Evolutionary conservation across 2,888 invertebrate species (phyloP), one percentile per base, ranked within the genome.

Genomic region (Parelbella ahira): DNA sequence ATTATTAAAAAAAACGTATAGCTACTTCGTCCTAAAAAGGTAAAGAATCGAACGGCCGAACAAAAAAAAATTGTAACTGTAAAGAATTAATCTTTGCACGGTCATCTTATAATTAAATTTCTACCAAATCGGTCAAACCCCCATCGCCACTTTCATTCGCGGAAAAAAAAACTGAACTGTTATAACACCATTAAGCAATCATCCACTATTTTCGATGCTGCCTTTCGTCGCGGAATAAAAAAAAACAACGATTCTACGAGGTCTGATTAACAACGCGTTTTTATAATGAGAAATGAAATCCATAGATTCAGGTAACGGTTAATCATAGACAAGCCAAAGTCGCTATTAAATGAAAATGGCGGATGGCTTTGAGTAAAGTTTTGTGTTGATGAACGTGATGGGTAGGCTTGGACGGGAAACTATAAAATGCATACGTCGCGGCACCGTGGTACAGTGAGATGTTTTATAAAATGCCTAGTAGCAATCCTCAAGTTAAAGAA

Each of bases 391-490:
- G 41, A 34, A 34, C 41, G 33, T 34, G 33, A 41, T 34, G 41
- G 32, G 33, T 28, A 41, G 24, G 41, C 41, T 34, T 8, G 33
- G 29, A 44, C 44, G 78, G 77, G 81, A 84, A 83, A 81, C 82
- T 79, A 82, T 82, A 82, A 82, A 83, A 80, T 76, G 67, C 72
- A 65, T 41, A 28, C 10, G 41, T 21, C 19, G 21, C 28, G 3
- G 33, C n/a, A n/a, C n/a, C n/a, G n/a, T n/a, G n/a, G n/a, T n/a
- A n/a, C n/a, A n/a, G n/a, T n/a, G n/a, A n/a, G n/a, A n/a, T n/a
- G n/a, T n/a, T n/a, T n/a, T n/a, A n/a, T n/a, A n/a, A n/a, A n/a
- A n/a, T n/a, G n/a, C n/a, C n/a, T n/a, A n/a, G n/a, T n/a, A n/a
- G n/a, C n/a, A n/a, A n/a, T n/a, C n/a, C n/a, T n/a, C n/a, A n/a